These are phyloP conservation scores for Phyllotreta striolata DNA, from an alignment of 2,888 invertebrate species.

Conservation along the genomic window DNA sequence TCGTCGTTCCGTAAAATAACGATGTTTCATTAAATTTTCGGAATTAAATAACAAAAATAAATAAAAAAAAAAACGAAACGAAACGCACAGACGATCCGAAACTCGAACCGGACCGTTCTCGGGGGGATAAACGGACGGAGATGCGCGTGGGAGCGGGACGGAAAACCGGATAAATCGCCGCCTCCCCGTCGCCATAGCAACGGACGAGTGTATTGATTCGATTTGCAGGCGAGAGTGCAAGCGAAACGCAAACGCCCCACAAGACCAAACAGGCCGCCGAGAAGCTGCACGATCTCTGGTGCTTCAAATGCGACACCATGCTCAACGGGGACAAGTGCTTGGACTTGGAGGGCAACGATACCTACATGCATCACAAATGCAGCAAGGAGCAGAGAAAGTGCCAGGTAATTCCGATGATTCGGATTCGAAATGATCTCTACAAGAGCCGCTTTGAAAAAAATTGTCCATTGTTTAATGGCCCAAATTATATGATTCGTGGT, in stretches of 20 bases:
- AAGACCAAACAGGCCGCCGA: conserved; percentile 82
- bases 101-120: too few species aligned
- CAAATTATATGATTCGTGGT: too few species aligned
- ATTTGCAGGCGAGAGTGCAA: conserved; percentile 43
- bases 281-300: conserved; percentile 81
- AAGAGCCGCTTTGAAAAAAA: too few species aligned
- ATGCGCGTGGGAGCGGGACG: conserved; percentile 1
- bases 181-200: conserved; percentile 17
- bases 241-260: conserved; percentile 60
- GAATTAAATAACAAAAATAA: too few species aligned
- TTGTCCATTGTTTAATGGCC: too few species aligned
- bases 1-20: too few species aligned
- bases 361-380: conserved; percentile 75
- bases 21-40: too few species aligned
- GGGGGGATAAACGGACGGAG: not conserved
- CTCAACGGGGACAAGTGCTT: conserved; percentile 76
- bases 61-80: too few species aligned
- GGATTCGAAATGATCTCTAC: not conserved
- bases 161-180: not conserved
- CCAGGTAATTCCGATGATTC: conserved; percentile 67
- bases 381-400: conserved; percentile 78
- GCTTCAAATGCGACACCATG: conserved; percentile 83
- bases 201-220: conserved; percentile 25
- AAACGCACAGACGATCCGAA: too few species aligned
- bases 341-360: conserved; percentile 68